These are phyloP conservation scores for Drosophila cognata DNA, from an alignment of 2,888 invertebrate genomes.

Conservation along the genomic window DNA sequence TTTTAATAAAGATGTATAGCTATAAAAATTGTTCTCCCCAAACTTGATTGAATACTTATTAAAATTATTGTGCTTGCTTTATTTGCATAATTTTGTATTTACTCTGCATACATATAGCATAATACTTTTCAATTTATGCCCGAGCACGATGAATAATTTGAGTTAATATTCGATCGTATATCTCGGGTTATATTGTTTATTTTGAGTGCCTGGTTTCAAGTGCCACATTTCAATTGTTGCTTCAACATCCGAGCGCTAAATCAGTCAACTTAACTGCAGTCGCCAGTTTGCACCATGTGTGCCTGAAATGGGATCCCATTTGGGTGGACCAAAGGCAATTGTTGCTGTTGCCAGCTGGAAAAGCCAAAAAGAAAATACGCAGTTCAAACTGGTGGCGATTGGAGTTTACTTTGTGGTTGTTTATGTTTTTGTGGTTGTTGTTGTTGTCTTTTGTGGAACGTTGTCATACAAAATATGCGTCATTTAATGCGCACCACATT, in stretches of 20 bases:
- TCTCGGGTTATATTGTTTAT: background rate
- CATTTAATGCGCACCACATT: conserved; percentile 34
- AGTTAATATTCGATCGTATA: background rate
- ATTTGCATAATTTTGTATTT: background rate
- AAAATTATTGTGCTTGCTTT: background rate
- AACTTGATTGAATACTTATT: background rate
- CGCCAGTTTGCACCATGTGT: conserved; percentile 18
- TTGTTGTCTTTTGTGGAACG: background rate
- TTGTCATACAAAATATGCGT: conserved; percentile 15
- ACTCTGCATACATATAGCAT: background rate
- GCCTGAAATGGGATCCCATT: conserved; percentile 17
- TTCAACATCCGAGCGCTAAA: conserved; percentile 17
- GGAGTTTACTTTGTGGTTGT: conserved; percentile 1
- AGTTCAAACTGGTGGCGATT: conserved; percentile 7
- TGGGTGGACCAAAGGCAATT: conserved; percentile 14
- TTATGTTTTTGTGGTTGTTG: conserved; percentile 3
- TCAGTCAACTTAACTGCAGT: conserved; percentile 14
- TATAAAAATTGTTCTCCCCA: background rate
- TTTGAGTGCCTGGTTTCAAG: background rate
- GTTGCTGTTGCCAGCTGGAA: background rate
- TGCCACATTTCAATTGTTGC: conserved; percentile 10
- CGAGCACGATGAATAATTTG: background rate
- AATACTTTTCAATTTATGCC: background rate
- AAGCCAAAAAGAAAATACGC: conserved; percentile 17
- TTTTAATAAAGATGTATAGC: background rate